Conservation (phyloP, 2,888 invertebrate genomes). For the Hipparchia sbordonii region DNA sequence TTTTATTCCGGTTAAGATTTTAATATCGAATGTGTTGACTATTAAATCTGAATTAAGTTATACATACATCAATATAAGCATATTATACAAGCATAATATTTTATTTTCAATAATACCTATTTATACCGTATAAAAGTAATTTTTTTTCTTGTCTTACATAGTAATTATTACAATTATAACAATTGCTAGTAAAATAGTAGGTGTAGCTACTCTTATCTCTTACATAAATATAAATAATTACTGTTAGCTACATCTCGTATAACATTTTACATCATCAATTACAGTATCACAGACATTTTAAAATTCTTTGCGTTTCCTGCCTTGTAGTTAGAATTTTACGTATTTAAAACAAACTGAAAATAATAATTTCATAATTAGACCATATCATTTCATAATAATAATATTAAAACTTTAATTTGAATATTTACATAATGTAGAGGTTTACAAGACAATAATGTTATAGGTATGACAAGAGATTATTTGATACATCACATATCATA, state of each 20-base stretch:
- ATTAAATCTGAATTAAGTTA: too few species aligned
- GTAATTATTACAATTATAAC: not conserved
- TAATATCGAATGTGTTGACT: too few species aligned
- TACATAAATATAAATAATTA: slow-evolving; percentile 24
- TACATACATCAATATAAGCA: not conserved
- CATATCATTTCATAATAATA: too few species aligned
- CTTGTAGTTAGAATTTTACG: not conserved
- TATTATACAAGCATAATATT: not conserved
- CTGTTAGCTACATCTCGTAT: slow-evolving; percentile 9
- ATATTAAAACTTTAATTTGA: too few species aligned
- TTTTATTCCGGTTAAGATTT: too few species aligned
- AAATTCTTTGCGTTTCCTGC: not conserved
- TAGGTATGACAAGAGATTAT: too few species aligned
- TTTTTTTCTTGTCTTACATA: not conserved
- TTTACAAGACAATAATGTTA: too few species aligned
- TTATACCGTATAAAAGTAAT: not conserved
- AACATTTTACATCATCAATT: slow-evolving; percentile 50
- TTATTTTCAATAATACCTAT: too few species aligned
- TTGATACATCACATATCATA: too few species aligned
- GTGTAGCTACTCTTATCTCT: not conserved
- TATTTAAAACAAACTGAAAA: too few species aligned
- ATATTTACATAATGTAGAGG: too few species aligned
- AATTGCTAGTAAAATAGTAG: not conserved
- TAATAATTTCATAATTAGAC: too few species aligned
- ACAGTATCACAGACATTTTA: slow-evolving; percentile 60